Evolutionary conservation across 1,140 invertebrate species (phyloP).

Genomic region (Lepidostoma basale): DNA sequence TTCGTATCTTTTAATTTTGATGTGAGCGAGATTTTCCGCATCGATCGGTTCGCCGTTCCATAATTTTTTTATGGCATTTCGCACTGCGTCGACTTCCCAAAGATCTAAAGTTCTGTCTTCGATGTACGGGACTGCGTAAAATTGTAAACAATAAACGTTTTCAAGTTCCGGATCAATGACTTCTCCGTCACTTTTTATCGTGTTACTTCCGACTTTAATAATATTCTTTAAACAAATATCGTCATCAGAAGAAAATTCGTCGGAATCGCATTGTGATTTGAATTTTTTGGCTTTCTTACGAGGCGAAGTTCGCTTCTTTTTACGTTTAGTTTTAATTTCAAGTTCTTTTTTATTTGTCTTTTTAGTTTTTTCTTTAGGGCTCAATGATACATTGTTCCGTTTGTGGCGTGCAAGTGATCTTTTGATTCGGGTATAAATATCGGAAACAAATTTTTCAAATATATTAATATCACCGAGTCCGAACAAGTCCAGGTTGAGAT

Average conservation of each 20-base stretch:
- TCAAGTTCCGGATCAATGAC: background rate
- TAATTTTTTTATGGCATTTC: background rate
- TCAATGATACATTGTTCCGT: too few species aligned
- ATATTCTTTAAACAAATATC: slow-evolving; percentile 7
- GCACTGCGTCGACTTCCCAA: background rate
- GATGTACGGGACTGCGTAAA: slow-evolving; percentile 4
- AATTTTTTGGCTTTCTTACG: background rate
- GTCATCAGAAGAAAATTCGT: background rate
- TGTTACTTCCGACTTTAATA: background rate
- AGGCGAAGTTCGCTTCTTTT: background rate
- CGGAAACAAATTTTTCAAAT: slow-evolving; percentile 6
- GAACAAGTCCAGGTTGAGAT: background rate
- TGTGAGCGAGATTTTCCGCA: background rate
- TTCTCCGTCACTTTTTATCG: background rate
- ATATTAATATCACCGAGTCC: background rate
- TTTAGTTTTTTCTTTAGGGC: too few species aligned
- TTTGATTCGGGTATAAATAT: background rate
- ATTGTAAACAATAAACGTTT: background rate
- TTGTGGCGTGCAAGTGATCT: background rate
- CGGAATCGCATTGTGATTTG: background rate
- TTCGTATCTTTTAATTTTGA: slow-evolving; percentile 15
- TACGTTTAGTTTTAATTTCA: background rate
- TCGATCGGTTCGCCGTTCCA: background rate
- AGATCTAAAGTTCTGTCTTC: background rate
- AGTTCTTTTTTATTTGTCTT: background rate